Evolutionary conservation across 2,797 vertebrate genomes (phyloP).

Genomic region (Danio aesculapii): DNA sequence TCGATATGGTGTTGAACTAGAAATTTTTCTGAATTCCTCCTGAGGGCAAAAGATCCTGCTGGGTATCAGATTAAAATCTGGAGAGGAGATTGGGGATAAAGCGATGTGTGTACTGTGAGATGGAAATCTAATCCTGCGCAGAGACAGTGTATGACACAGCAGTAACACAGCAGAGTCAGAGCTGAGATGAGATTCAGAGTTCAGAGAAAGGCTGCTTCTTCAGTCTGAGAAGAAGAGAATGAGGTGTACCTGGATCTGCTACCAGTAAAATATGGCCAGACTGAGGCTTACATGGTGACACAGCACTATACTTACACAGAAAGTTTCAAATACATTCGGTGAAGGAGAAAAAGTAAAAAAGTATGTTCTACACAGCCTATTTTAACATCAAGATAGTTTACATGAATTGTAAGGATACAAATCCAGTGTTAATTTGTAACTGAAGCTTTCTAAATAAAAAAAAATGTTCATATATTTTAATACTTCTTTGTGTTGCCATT

Average conservation of each 20-base stretch:
- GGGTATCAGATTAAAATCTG: constrained; percentile 34
- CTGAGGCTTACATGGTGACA: background rate
- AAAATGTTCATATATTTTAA: no score
- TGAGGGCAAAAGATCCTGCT: constrained; percentile 9
- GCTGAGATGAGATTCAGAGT: constrained; percentile 6
- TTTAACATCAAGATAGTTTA: no score
- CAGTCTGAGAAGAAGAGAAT: constrained; percentile 2
- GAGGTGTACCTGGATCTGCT: background rate
- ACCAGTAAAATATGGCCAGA: background rate
- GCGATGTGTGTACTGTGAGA: constrained; percentile 25
- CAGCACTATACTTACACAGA: background rate
- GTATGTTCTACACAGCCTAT: no score
- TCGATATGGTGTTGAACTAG: constrained; percentile 4
- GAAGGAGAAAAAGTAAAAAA: background rate
- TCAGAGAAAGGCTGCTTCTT: background rate
- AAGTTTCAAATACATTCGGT: background rate
- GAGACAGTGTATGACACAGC: constrained; percentile 23
- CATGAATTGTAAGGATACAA: no score
- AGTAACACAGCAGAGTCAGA: background rate
- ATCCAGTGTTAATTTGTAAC: no score
- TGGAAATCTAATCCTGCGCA: constrained; percentile 12
- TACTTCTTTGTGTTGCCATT: no score
- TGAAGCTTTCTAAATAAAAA: no score
- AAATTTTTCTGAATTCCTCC: constrained; percentile 28
- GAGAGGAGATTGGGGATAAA: constrained; percentile 30